A percentile compares a stretch with the other conserved stretches of the same genome.
These are phyloP conservation scores for Gobio gobio DNA, from an alignment of 2,113 vertebrate genomes.

Conservation along the genomic window DNA sequence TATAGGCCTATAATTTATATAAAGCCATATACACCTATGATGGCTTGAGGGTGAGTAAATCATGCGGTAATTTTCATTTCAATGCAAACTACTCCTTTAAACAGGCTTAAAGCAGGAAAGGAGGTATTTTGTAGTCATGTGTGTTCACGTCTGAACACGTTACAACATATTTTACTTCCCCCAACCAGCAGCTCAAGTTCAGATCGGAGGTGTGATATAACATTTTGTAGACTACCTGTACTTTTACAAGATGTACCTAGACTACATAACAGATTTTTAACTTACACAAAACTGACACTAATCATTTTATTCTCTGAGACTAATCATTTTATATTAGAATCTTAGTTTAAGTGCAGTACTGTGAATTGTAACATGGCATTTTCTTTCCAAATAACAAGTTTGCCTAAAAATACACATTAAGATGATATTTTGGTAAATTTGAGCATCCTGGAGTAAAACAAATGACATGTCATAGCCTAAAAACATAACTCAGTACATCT, in stretches of 20 bases:
- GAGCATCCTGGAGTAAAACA: neutral
- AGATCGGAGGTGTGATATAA: neutral
- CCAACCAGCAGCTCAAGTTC: neutral
- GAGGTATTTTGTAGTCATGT: neutral
- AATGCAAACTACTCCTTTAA: no score
- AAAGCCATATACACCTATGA: no score
- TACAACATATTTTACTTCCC: neutral
- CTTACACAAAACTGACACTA: neutral
- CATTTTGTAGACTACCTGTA: neutral
- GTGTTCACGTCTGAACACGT: constrained; percentile 27
- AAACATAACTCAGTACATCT: neutral
- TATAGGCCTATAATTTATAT: no score
- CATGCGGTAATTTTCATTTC: no score
- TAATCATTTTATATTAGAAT: neutral
- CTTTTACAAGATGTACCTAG: neutral
- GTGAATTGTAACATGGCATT: neutral
- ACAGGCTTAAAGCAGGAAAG: no score
- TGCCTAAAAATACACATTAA: neutral
- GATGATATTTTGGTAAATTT: neutral
- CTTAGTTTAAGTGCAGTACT: neutral
- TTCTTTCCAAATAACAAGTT: neutral
- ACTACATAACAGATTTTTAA: neutral
- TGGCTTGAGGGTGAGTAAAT: no score
- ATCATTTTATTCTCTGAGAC: neutral
- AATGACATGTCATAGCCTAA: neutral